These are phyloP conservation scores for Oxyura jamaicensis DNA, from an alignment of 2,113 vertebrate genomes.

Conservation along the genomic window DNA sequence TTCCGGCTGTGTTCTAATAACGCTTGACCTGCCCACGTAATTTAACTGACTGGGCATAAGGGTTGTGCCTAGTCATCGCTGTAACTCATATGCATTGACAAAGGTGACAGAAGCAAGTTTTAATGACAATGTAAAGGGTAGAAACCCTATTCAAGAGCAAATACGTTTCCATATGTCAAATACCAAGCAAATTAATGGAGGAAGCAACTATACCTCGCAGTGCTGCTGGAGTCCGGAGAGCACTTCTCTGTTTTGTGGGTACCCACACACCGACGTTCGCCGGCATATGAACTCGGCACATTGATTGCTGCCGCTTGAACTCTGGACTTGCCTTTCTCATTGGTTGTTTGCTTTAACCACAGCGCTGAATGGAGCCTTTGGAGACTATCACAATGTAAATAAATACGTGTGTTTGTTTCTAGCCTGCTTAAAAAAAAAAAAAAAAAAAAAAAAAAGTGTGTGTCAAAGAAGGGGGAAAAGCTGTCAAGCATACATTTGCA, in stretches of 20 bases:
- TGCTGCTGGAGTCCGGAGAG: neutral
- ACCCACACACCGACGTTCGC: neutral
- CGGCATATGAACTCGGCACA: neutral
- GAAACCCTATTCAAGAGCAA: neutral
- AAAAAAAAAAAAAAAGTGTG: neutral
- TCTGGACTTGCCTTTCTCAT: neutral
- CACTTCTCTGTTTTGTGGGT: neutral
- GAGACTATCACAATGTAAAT: conserved; percentile 55
- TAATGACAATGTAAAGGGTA: neutral
- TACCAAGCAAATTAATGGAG: neutral
- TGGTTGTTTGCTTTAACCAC: neutral
- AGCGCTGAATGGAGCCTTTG: neutral
- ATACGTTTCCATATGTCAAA: neutral
- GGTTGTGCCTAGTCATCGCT: neutral
- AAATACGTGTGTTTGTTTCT: conserved; percentile 49
- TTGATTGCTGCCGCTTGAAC: neutral
- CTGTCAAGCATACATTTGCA: conserved; percentile 38
- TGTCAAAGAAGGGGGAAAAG: conserved; percentile 26
- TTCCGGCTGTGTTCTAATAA: neutral
- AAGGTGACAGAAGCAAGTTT: neutral
- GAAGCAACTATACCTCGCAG: neutral
- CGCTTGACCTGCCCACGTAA: neutral
- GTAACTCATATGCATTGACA: neutral
- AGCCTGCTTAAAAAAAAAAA: neutral
- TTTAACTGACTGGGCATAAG: neutral